Conservation (phyloP, 2,888 invertebrate species). For the Epirrita christyi region DNA sequence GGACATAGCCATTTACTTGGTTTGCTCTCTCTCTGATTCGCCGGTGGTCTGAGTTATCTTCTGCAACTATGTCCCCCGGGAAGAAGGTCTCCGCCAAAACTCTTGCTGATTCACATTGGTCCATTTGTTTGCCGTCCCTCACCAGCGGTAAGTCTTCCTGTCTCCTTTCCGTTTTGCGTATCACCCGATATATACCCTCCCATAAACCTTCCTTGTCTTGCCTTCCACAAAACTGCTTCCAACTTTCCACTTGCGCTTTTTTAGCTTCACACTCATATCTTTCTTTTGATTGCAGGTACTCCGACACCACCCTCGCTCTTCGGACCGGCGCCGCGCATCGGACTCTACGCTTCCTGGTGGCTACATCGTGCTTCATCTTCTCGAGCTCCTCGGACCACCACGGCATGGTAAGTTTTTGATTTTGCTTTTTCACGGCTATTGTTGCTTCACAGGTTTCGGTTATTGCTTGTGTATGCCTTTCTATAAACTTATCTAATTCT, state of each 20-base stretch:
- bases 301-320: not conserved
- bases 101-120: not conserved
- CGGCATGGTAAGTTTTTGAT: too few relatives aligned
- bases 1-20: too few relatives aligned
- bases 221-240: too few relatives aligned
- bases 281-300: constrained; percentile 19
- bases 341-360: constrained; percentile 8
- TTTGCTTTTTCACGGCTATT: constrained; percentile 13
- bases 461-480: constrained; percentile 4
- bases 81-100: constrained; percentile 13
- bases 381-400: constrained; percentile 11
- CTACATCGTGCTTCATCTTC: not conserved
- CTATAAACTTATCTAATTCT: constrained; percentile 3
- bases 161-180: constrained; percentile 10
- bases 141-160: constrained; percentile 6
- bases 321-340: constrained; percentile 6
- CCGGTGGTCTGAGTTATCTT: constrained; percentile 7
- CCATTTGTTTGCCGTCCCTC: not conserved
- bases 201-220: too few relatives aligned
- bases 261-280: too few relatives aligned
- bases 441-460: constrained; percentile 3
- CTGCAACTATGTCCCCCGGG: not conserved
- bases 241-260: too few relatives aligned
- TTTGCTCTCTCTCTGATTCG: constrained; percentile 1
- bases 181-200: constrained; percentile 23